Base-by-base conservation (phyloP, 2,797 vertebrate genomes). In the Onychomys arenicola region DNA sequence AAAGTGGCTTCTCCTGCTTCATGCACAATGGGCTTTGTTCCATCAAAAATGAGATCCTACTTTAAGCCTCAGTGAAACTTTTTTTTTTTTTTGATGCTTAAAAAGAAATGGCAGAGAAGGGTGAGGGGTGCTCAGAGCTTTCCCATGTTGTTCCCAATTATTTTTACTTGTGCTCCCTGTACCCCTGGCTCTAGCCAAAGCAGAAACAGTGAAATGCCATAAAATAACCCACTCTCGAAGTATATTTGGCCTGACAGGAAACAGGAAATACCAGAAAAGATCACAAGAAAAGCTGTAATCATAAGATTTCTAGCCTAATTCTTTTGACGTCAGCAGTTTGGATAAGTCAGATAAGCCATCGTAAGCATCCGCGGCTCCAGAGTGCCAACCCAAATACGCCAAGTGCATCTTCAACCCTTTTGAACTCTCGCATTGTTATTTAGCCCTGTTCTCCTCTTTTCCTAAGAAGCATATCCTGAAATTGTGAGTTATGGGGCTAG, bases 201-300 rank as follows among this genome's bases (percentile, higher is more conserved):
- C 91, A 94, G 95, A 97, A 97, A 93, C 84, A 55, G 96, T 94
- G 94, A 97, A 96, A 96, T 93, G 96, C 96, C 97, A 97, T 95
- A 85, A 98, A 98, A 97, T 94, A 97, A 96, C 96, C 97, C 93
- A 90, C 96, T 97, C 97, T 96, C 89, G 0, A 97, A 98, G 97
- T 98, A 98, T 98, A 98, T 98, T 98, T 98, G 98, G 98, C 96
- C 88, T 97, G 94, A 97, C 97, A 95, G 98, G 98, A 98, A 98
- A 97, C 98, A 98, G 98, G 98, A 98, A 98, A 98, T 98, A 97
- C 98, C 98, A 98, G 98, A 98, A 98, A 98, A 98, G 98, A 98
- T 98, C 98, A 98, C 97, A 98, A 98, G 98, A 97, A 97, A 98
- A 97, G 96, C 98, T 98, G 98, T 96, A 98, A 98, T 98, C 98